Base-by-base conservation (phyloP, 2,113 vertebrate genomes). In the Aspiorhynchus laticeps region DNA sequence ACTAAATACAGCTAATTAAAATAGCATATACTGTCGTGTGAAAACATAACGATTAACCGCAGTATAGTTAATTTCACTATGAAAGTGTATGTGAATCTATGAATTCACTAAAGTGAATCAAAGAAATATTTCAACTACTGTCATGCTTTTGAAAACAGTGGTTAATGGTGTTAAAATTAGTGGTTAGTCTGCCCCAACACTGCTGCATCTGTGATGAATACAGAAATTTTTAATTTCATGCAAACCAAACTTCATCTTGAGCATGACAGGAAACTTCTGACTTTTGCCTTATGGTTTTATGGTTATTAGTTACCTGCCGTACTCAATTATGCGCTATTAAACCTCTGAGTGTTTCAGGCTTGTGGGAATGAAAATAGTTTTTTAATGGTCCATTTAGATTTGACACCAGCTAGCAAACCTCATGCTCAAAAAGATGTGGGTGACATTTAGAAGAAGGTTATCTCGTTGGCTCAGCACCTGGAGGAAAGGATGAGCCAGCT, bases 371-470 rank as follows among this genome's bases (percentile, higher is more conserved):
- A 86, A 87, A 63, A 53, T 17, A 9, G 2, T 81, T 74, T 89
- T 87, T 80, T 69, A 80, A 75, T 80, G 82, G 75, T 80, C 74
- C 56, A 69, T 84, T 86, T 90, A 77, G 36, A 79, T 88, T 86
- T 80, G 81, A 80, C 71, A 71, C 73, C 86, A 80, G 65, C 83
- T 82, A 38, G 31, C 24, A 71, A 86, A 61, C 65, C 59, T 86
- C 80, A 28, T 86, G 28, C 80, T 89, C 63, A 89, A 80, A 89
- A 85, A 84, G 33, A 86, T 80, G 56, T 33, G 59, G 43, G 14
- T 89, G 88, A 84, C 88, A 89, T 89, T 89, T 89, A 80, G 80
- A 74, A 86, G 87, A 90, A 90, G 89, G 89, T 90, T 90, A 90
- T 90, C 87, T 31, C 81, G 19, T 73, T 80, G 59, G 84, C 80